These are phyloP conservation scores for Pipistrellus kuhlii DNA, from an alignment of 2,797 vertebrate species.

Conservation along the genomic window DNA sequence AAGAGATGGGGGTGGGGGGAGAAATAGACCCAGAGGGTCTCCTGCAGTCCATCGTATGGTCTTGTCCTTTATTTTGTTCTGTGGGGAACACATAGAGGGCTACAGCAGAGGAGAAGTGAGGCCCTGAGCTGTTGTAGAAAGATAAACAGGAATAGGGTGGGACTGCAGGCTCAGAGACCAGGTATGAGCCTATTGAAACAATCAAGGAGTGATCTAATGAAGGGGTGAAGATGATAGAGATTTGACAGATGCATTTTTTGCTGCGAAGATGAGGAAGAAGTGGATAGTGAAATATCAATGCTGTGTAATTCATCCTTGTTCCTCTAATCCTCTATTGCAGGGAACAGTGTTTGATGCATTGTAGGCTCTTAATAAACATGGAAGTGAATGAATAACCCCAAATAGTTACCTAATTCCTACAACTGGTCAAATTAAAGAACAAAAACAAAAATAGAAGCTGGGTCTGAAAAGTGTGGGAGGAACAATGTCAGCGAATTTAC, in stretches of 20 bases:
- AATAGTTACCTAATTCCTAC: neutral
- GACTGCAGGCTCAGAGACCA: neutral
- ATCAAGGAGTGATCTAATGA: neutral
- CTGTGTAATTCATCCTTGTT: neutral
- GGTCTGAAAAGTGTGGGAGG: neutral
- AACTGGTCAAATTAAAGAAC: neutral
- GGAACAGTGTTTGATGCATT: neutral
- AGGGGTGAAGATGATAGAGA: neutral
- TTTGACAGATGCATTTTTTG: neutral
- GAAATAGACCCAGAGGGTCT: neutral
- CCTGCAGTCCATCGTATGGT: neutral
- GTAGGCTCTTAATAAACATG: neutral
- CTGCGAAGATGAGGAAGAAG: neutral
- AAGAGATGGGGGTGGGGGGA: neutral
- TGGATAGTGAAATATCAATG: neutral
- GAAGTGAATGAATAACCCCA: neutral
- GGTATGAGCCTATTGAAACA: neutral
- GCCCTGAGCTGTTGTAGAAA: neutral
- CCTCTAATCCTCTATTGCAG: neutral
- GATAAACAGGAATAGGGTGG: no score
- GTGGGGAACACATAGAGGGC: neutral
- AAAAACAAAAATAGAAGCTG: conserved; percentile 12
- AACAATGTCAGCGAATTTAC: neutral
- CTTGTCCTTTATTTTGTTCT: neutral
- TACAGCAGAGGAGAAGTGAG: neutral